Evolutionary conservation across 2,888 invertebrate genomes (phyloP).

Genomic region (Beris chalybata): DNA sequence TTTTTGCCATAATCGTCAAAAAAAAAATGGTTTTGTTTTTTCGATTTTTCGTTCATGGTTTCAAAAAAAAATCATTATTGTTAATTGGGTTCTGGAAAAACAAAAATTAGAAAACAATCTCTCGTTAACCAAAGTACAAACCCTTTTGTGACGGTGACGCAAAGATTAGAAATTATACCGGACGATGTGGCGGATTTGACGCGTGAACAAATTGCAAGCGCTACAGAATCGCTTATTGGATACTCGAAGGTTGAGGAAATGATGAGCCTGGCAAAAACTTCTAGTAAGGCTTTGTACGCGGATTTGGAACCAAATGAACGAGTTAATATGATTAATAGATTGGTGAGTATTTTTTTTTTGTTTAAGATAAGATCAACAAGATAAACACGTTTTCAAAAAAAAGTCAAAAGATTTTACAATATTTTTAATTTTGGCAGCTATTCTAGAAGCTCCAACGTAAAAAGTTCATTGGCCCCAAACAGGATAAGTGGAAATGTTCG

Average conservation of each 20-base stretch:
- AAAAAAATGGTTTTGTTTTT: slow-evolving; percentile 1
- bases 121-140: slow-evolving; percentile 60
- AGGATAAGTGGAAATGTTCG: no score
- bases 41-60: slow-evolving; percentile 2
- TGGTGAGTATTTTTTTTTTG: slow-evolving; percentile 64
- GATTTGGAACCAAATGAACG: slow-evolving; percentile 69
- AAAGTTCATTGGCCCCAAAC: no score
- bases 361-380: background rate
- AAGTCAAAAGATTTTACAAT: no score
- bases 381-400: no score
- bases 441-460: no score
- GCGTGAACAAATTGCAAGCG: slow-evolving; percentile 48
- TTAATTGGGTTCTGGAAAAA: background rate
- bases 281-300: slow-evolving; percentile 79
- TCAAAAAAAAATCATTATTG: slow-evolving; percentile 1
- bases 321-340: slow-evolving; percentile 77
- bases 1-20: background rate
- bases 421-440: no score
- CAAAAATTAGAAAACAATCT: slow-evolving; percentile 62
- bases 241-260: slow-evolving; percentile 69
- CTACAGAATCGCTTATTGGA: slow-evolving; percentile 51
- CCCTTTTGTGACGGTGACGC: slow-evolving; percentile 59
- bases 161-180: slow-evolving; percentile 50
- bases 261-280: slow-evolving; percentile 85
- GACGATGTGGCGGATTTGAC: slow-evolving; percentile 45